Evolutionary conservation across 2,113 vertebrate genomes (phyloP).

Genomic region (Nothocercus julius): DNA sequence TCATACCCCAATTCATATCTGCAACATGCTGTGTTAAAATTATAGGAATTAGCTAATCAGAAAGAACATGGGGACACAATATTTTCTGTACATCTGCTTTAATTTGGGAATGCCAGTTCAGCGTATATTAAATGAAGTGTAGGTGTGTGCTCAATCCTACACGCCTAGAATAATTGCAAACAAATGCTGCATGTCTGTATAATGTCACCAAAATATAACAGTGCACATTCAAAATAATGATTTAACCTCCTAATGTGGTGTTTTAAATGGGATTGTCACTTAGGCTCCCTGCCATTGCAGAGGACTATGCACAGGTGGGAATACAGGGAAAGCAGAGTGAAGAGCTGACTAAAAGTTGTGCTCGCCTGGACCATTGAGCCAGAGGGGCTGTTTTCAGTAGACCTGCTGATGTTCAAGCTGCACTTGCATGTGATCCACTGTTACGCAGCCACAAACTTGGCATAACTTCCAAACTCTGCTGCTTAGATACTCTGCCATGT

Average conservation of each 20-base stretch:
- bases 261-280: not conserved
- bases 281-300: not conserved
- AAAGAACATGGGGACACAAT: not conserved
- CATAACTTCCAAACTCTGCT: not conserved
- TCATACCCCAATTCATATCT: not conserved
- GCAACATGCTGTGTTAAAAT: not conserved
- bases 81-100: not conserved
- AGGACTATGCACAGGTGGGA: not conserved
- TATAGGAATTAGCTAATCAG: not conserved
- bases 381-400: not conserved
- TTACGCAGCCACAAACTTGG: not conserved
- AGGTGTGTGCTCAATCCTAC: not conserved
- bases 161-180: not conserved
- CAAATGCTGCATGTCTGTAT: not conserved
- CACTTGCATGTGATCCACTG: not conserved
- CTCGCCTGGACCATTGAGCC: not conserved
- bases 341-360: not conserved
- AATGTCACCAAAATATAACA: not conserved
- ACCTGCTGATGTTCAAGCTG: not conserved
- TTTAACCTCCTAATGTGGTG: not conserved
- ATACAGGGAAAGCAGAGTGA: not conserved
- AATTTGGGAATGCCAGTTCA: not conserved
- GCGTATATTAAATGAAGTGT: constrained; percentile 13
- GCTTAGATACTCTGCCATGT: not conserved
- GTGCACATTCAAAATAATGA: not conserved